These are phyloP conservation scores for Enteromius trimaculatus DNA, from an alignment of 2,797 vertebrate species.

Conservation along the genomic window DNA sequence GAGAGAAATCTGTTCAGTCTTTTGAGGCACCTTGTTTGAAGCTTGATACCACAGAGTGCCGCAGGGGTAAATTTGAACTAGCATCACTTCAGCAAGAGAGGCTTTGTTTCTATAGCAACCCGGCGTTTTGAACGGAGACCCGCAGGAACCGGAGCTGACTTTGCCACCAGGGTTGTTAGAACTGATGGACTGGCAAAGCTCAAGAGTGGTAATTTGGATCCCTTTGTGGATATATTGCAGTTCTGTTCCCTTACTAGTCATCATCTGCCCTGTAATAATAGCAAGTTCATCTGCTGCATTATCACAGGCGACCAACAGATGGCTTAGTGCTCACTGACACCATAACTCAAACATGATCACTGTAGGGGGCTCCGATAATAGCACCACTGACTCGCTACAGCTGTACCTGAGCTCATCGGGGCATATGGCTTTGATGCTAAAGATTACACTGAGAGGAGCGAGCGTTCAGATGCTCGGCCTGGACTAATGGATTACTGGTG, in stretches of 20 bases:
- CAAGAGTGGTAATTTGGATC: slow-evolving; percentile 27
- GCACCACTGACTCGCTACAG: background rate
- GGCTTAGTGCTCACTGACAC: slow-evolving; percentile 18
- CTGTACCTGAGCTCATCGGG: slow-evolving; percentile 14
- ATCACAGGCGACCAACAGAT: slow-evolving; percentile 27
- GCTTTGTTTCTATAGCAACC: slow-evolving; percentile 61
- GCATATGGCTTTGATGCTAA: slow-evolving; percentile 27
- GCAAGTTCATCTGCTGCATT: slow-evolving; percentile 1
- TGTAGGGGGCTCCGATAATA: slow-evolving; percentile 13
- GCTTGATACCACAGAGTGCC: slow-evolving; percentile 44
- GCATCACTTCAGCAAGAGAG: slow-evolving; percentile 44
- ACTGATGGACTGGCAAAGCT: slow-evolving; percentile 27
- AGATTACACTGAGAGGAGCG: slow-evolving; percentile 12
- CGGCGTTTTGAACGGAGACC: slow-evolving; percentile 30
- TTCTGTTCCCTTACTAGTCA: slow-evolving; percentile 20
- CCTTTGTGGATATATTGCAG: slow-evolving; percentile 38
- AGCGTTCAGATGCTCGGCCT: background rate
- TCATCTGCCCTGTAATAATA: slow-evolving; percentile 24
- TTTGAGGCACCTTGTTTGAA: slow-evolving; percentile 50
- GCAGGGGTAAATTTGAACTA: slow-evolving; percentile 49
- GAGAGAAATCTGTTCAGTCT: slow-evolving; percentile 32
- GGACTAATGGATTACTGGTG: slow-evolving; percentile 39
- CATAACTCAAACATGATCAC: slow-evolving; percentile 33
- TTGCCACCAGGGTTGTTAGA: slow-evolving; percentile 42
- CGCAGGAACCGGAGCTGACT: slow-evolving; percentile 37